Base-by-base conservation (phyloP, 2,797 vertebrate species). In the Hydrophis major region DNA sequence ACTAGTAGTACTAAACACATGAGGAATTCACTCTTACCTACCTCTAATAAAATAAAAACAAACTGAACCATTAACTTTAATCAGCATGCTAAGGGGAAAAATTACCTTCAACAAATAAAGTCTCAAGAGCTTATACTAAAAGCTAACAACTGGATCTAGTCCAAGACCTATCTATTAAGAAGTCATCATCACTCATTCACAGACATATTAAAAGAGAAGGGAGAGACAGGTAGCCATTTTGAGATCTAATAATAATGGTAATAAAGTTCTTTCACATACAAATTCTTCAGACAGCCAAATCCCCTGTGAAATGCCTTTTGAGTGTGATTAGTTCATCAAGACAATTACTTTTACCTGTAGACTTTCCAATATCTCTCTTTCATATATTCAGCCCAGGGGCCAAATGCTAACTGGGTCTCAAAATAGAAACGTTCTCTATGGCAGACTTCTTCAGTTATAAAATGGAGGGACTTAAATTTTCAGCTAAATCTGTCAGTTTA, bases 261-360 rank as follows among this genome's bases (percentile, higher is more conserved):
- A 87, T 90, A 57, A 59, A 37, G 55, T 69, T 88, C 66, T 83
- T 93, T 57, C 56, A 88, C 37, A 6, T 57, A 88, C 47, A 83
- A 47, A 88, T 37, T 61, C 63, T 91, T 56, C 27, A 59, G 37
- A 60, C 18, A 14, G 4, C 55, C 74, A 22, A 74, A 60, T 60
- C 55, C 37, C 57, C 10, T 78, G 28, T 55, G 47, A 47, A 86
- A 87, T 90, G 74, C 59, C 59, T 56, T 66, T n/a, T 20, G 69
- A 56, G 12, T 88, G 27, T 57, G 42, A 87, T 74, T 59, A 59
- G n/a, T 86, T 66, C 63, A 47, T 47, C 42, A 88, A 88, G 86
- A 93, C n/a, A 78, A 66, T 78, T 74, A 90, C 88, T 88, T 86
- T 91, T 88, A 78, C 88, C 42, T 27, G n/a, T n/a, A 88, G 92